Percentiles rank a stretch among this genome's conserved stretches.
Evolutionary conservation across 2,888 invertebrate genomes (phyloP).

Genomic region (Catonia carolina): DNA sequence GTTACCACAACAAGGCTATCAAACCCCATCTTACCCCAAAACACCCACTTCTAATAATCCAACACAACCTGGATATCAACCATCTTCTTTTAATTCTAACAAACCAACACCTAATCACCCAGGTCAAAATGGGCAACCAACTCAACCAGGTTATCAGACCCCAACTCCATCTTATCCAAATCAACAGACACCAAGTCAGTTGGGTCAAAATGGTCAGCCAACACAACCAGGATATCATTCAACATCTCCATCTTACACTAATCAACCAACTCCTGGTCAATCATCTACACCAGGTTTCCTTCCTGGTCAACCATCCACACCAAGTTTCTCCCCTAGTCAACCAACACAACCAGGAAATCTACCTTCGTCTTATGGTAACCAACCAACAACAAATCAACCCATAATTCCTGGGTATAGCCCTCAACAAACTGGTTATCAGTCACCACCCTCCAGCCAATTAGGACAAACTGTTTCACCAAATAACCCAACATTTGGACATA

Average conservation of each 20-base stretch:
- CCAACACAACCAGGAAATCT: constrained; percentile 21
- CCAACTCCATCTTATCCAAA: no score
- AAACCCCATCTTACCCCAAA: no score
- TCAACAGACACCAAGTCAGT: no score
- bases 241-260: constrained; percentile 8
- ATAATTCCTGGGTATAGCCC: no score
- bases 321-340: no score
- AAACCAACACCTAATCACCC: not conserved
- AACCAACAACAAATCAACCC: constrained; percentile 15
- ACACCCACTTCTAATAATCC: not conserved
- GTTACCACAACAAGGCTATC: not conserved
- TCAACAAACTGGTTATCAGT: constrained; percentile 29
- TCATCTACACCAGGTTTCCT: no score
- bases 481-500: no score
- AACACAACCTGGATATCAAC: not conserved
- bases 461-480: constrained; percentile 35
- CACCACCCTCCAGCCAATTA: constrained; percentile 36
- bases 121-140: constrained; percentile 2
- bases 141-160: not conserved
- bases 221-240: constrained; percentile 1
- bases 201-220: constrained; percentile 1
- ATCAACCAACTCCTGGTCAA: constrained; percentile 1
- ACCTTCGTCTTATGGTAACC: constrained; percentile 17
- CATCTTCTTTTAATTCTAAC: not conserved
- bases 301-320: constrained; percentile 21